Evolutionary conservation across 1,140 invertebrate species (phyloP).

Genomic region (Cepaea nemoralis): DNA sequence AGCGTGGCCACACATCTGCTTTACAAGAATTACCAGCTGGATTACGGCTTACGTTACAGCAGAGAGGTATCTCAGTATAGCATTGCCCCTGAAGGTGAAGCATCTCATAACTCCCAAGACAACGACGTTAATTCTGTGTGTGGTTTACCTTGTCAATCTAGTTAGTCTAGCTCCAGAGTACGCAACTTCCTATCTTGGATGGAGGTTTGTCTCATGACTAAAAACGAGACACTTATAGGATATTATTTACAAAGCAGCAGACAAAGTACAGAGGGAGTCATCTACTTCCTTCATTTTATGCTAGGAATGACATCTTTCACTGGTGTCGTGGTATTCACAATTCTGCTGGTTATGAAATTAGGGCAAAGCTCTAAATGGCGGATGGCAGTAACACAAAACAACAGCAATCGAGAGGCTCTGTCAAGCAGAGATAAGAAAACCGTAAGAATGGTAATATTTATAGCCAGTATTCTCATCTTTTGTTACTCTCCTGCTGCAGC

Average conservation of each 20-base stretch:
- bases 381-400: neutral
- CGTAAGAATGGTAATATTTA: neutral
- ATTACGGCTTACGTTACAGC: conserved; percentile 1
- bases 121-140: neutral
- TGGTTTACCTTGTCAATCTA: neutral
- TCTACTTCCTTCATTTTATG: neutral
- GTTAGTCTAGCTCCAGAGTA: neutral
- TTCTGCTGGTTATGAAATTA: neutral
- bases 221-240: conserved; percentile 14
- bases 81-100: conserved; percentile 19
- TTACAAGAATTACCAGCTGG: neutral
- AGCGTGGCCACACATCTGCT: too few species aligned
- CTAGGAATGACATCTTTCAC: neutral
- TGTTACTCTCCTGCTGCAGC: neutral
- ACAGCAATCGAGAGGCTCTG: neutral
- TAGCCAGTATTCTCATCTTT: conserved; percentile 5
- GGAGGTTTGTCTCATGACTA: conserved; percentile 2
- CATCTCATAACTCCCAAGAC: neutral
- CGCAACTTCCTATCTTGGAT: neutral
- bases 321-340: conserved; percentile 5
- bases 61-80: conserved; percentile 22
- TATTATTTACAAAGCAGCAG: neutral
- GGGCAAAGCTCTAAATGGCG: neutral
- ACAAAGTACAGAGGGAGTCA: neutral
- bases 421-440: neutral